These are phyloP conservation scores for Lepidocyrtinus sp. DNA, from an alignment of 2,888 invertebrate species.

Conservation along the genomic window DNA sequence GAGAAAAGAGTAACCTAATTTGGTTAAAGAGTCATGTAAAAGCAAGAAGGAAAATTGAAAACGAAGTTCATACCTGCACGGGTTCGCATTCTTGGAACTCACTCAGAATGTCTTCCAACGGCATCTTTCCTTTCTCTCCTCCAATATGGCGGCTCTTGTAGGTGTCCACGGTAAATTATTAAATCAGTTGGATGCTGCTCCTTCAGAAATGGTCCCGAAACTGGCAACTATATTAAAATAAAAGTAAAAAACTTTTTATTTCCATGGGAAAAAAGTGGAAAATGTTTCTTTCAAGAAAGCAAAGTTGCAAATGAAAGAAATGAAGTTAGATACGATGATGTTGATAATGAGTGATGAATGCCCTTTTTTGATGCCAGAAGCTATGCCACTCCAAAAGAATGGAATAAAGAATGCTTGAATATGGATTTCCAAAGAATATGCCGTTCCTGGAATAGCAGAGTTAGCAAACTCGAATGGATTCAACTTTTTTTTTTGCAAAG, in stretches of 20 bases:
- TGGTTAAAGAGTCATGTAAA: neutral
- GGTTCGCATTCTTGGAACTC: conserved; percentile 69
- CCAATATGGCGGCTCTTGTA: conserved; percentile 22
- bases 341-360: too few species aligned
- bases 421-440: too few species aligned
- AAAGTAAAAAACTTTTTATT: neutral
- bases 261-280: neutral
- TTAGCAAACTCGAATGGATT: too few species aligned
- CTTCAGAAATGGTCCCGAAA: conserved; percentile 52
- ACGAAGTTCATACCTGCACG: conserved; percentile 63
- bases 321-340: too few species aligned
- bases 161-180: conserved; percentile 38
- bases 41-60: neutral
- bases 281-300: neutral
- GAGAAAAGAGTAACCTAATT: neutral
- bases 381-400: too few species aligned
- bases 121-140: conserved; percentile 41
- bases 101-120: conserved; percentile 67
- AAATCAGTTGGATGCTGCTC: conserved; percentile 42
- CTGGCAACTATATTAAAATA: conserved; percentile 39
- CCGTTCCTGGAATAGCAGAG: too few species aligned
- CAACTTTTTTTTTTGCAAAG: too few species aligned
- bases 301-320: neutral
- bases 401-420: too few species aligned
- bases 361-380: too few species aligned